These are phyloP conservation scores for Catharus minimus DNA, from an alignment of 2,113 vertebrate genomes.

Conservation along the genomic window DNA sequence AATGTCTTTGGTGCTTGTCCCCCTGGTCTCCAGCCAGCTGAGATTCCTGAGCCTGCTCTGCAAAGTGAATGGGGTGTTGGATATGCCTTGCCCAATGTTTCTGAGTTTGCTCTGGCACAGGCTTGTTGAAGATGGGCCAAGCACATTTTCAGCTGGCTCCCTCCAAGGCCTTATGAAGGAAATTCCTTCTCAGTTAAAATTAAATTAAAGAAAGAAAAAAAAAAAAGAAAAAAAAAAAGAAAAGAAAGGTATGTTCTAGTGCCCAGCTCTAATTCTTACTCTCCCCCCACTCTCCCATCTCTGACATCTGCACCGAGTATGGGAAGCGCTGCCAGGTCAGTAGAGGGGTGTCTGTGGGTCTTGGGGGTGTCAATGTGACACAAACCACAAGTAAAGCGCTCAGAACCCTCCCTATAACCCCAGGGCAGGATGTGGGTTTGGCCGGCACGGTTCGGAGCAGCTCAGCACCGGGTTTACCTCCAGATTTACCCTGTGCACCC, in stretches of 20 bases:
- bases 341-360: neutral
- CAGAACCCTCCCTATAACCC: neutral
- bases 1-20: neutral
- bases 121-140: neutral
- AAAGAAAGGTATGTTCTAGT: fast-evolving
- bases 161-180: neutral
- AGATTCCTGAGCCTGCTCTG: neutral
- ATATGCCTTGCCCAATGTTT: neutral
- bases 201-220: too few species aligned
- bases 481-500: neutral
- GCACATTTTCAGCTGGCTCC: neutral
- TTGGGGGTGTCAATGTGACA: neutral
- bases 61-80: neutral
- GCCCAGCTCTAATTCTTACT: neutral
- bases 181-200: neutral
- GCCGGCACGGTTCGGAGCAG: fast-evolving
- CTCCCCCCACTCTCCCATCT: neutral
- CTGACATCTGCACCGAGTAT: neutral
- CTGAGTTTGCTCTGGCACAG: neutral
- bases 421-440: neutral
- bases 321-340: neutral
- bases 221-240: too few species aligned
- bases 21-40: neutral
- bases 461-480: neutral
- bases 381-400: neutral